A percentile compares a stretch with the other conserved stretches of the same genome.
phyloP scores from a whole-genome alignment of 2,797 vertebrate genomes.

The Spinus pinus region DNA sequence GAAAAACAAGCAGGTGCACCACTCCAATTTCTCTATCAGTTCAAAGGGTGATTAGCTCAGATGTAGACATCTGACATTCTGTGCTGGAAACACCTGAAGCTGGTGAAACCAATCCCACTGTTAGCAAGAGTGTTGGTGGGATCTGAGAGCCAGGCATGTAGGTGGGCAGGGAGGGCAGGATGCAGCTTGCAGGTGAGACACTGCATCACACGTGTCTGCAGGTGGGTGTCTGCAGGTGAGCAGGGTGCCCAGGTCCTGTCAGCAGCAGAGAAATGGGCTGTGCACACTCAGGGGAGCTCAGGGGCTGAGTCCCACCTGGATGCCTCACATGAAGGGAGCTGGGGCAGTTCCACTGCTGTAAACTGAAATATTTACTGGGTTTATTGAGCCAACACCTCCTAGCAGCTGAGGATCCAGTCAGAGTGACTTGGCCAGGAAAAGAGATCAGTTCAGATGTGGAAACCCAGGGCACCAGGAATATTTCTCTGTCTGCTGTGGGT shows the following conservation, averaged over 20 bases:
- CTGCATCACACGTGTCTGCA: neutral
- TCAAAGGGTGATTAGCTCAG: neutral
- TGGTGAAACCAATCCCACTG: slow-evolving; percentile 31
- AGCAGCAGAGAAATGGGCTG: neutral
- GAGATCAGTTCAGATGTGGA: neutral
- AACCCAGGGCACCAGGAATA: no score
- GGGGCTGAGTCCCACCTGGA: neutral
- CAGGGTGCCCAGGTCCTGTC: neutral
- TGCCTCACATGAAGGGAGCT: neutral
- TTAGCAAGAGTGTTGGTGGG: slow-evolving; percentile 28
- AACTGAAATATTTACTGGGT: neutral
- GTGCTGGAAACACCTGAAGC: neutral
- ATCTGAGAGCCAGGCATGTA: slow-evolving; percentile 10
- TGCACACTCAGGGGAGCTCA: neutral
- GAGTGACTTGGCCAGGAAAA: neutral
- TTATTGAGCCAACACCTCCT: neutral
- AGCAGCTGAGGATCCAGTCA: neutral
- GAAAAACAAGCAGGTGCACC: neutral
- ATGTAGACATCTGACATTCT: neutral
- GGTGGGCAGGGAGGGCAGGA: slow-evolving; percentile 61
- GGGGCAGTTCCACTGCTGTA: neutral
- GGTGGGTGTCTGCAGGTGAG: neutral
- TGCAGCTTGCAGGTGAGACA: neutral
- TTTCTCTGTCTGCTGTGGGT: no score
- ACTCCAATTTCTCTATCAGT: neutral